phyloP scores from a whole-genome alignment of 2,888 invertebrate species.

The Polymixis flavicincta region DNA sequence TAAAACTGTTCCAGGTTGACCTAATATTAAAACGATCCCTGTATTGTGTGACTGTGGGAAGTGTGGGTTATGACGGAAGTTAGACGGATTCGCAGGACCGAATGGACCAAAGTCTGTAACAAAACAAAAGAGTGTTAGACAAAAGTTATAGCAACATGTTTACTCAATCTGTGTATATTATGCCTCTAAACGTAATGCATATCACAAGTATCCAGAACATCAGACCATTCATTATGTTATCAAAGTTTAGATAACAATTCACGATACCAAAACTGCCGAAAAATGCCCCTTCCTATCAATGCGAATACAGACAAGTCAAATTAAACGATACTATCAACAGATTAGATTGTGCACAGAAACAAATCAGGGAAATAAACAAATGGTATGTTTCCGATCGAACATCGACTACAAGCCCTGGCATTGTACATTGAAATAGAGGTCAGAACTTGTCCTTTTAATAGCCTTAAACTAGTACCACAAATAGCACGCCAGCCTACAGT shows the following conservation, averaged over 20 bases:
- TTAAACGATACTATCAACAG: slow-evolving; percentile 27
- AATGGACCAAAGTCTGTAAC: background rate
- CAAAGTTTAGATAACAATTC: slow-evolving; percentile 5
- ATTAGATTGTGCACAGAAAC: slow-evolving; percentile 2
- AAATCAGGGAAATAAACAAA: background rate
- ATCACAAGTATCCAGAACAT: background rate
- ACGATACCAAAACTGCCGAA: slow-evolving; percentile 15
- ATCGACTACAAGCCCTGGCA: slow-evolving; percentile 42
- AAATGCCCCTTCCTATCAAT: background rate
- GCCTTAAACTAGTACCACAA: slow-evolving; percentile 74
- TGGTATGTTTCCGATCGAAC: background rate
- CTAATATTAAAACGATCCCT: background rate
- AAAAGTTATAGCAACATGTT: background rate
- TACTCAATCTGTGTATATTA: background rate
- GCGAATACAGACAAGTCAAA: slow-evolving; percentile 13
- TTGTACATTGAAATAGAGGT: slow-evolving; percentile 26
- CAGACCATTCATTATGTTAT: slow-evolving; percentile 15
- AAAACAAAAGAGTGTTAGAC: background rate
- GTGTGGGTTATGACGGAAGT: background rate
- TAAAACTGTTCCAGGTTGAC: background rate
- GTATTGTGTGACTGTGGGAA: background rate
- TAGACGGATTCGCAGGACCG: background rate
- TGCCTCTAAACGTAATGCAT: background rate
- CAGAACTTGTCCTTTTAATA: slow-evolving; percentile 61
- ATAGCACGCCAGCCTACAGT: slow-evolving; percentile 67